Percentiles rank a stretch among this genome's conserved stretches.
These are phyloP conservation scores for Zaprionus davidi DNA, from an alignment of 1,140 invertebrate genomes.

Conservation along the genomic window DNA sequence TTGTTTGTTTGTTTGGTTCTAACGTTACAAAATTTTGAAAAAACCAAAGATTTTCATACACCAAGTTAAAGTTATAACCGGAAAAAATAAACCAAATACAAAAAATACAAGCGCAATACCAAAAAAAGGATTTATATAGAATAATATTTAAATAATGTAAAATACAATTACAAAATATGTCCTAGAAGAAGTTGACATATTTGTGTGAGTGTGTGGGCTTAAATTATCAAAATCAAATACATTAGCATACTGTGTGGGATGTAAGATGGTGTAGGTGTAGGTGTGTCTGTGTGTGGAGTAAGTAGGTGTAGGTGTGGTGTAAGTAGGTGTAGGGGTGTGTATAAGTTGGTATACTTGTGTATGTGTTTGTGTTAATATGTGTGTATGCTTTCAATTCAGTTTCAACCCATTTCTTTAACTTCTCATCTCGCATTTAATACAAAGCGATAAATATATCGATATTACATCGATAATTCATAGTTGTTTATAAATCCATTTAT, in stretches of 20 bases:
- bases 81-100: conserved; percentile 24
- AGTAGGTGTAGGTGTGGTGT: neutral
- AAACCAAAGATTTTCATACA: conserved; percentile 58
- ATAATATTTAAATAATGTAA: neutral
- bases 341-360: neutral
- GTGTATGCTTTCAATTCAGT: neutral
- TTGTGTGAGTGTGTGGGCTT: conserved; percentile 11
- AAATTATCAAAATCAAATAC: conserved; percentile 14
- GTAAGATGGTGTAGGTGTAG: conserved; percentile 4
- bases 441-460: neutral
- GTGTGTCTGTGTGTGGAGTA: neutral
- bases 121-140: neutral
- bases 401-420: neutral
- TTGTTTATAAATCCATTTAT: too few species aligned
- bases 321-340: neutral
- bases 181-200: conserved; percentile 27
- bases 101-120: conserved; percentile 28
- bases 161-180: conserved; percentile 5
- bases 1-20: conserved; percentile 27
- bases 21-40: conserved; percentile 57
- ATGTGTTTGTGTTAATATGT: conserved; percentile 7
- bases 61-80: conserved; percentile 18
- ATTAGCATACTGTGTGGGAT: conserved; percentile 4
- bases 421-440: neutral
- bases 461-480: too few species aligned